Conservation (phyloP, 2,113 vertebrate species). For the Caracal caracal region DNA sequence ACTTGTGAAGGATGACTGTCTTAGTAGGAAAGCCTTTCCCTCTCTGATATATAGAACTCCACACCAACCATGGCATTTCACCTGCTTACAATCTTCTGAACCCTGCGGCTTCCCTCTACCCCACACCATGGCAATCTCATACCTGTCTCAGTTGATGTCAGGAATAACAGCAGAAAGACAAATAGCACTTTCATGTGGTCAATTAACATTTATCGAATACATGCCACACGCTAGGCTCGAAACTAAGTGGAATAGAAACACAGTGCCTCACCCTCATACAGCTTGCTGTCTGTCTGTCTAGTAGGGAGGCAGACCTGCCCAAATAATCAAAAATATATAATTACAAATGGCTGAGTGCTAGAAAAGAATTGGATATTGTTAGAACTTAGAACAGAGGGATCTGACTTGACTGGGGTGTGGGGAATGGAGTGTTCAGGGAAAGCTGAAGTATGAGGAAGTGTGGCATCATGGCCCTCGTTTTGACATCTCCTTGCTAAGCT, state of each 20-base stretch:
- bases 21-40: neutral
- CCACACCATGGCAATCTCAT: neutral
- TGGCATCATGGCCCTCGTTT: neutral
- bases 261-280: neutral
- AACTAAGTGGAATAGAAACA: neutral
- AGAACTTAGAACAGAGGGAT: neutral
- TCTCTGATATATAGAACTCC: neutral
- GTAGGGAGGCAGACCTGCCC: neutral
- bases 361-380: neutral
- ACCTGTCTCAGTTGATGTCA: neutral
- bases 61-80: neutral
- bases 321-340: neutral
- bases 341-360: neutral
- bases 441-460: conserved; percentile 20
- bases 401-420: neutral
- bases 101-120: neutral
- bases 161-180: conserved; percentile 18
- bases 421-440: neutral
- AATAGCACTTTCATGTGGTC: neutral
- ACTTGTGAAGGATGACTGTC: neutral
- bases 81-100: neutral
- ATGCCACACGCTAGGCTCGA: neutral
- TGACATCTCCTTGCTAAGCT: conserved; percentile 10
- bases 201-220: neutral
- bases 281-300: neutral